phyloP scores from a whole-genome alignment of 2,113 vertebrate species.

The Bombycilla garrulus region DNA sequence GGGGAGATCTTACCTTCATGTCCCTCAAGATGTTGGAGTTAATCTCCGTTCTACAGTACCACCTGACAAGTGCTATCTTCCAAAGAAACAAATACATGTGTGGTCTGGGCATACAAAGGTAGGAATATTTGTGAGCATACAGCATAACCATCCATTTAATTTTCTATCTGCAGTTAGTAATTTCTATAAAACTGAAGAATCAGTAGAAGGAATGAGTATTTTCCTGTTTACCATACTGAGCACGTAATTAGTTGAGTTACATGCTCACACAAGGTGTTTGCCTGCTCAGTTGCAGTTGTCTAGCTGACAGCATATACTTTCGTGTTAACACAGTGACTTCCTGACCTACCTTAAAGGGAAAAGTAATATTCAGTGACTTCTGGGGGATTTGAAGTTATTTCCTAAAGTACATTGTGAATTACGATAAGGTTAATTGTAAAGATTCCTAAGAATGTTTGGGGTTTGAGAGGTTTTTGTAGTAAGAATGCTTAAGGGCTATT shows the following conservation, averaged over 20 bases:
- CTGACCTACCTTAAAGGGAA: background rate
- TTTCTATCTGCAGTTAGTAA: background rate
- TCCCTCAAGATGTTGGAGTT: conserved; percentile 96
- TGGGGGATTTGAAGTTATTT: background rate
- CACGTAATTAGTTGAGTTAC: background rate
- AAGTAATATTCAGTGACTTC: background rate
- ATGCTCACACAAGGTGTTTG: background rate
- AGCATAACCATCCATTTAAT: background rate
- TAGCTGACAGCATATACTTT: background rate
- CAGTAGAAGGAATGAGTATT: background rate
- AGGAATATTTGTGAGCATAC: background rate
- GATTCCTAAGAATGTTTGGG: background rate
- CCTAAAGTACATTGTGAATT: background rate
- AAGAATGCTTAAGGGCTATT: background rate
- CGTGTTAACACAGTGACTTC: background rate
- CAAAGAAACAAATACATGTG: conserved; percentile 96
- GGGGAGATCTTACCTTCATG: conserved; percentile 94
- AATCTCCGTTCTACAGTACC: conserved; percentile 88
- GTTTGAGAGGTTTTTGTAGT: background rate
- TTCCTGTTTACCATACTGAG: background rate
- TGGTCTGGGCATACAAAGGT: conserved; percentile 99
- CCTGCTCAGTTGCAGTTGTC: background rate
- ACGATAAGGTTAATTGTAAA: background rate
- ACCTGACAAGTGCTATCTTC: conserved; percentile 97
- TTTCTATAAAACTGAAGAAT: background rate